Conservation (phyloP, 1,140 invertebrate genomes). For the Mercenaria mercenaria region DNA sequence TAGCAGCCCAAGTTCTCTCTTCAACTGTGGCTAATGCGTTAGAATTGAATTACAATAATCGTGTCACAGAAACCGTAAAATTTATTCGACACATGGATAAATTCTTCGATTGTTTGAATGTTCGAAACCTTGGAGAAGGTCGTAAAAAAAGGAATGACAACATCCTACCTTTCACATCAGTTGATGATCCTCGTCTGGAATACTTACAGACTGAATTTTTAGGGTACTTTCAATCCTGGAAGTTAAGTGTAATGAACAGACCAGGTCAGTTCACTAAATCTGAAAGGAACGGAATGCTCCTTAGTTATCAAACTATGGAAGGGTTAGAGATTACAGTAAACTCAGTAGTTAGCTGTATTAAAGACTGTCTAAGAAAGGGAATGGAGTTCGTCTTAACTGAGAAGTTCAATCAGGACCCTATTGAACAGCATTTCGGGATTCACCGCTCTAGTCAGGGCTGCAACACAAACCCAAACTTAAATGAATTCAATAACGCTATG, state of each 20-base stretch:
- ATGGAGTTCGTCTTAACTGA: slow-evolving; percentile 57
- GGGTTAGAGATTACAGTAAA: slow-evolving; percentile 61
- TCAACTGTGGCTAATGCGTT: slow-evolving; percentile 67
- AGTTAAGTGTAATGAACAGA: slow-evolving; percentile 26
- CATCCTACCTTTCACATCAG: slow-evolving; percentile 16
- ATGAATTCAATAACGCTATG: slow-evolving; percentile 55
- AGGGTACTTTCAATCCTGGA: slow-evolving; percentile 37
- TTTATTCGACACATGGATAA: slow-evolving; percentile 67
- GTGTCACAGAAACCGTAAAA: slow-evolving; percentile 61
- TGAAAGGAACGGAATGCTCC: slow-evolving; percentile 44
- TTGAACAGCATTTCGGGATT: slow-evolving; percentile 67
- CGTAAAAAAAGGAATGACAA: slow-evolving; percentile 53
- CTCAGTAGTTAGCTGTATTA: slow-evolving; percentile 54
- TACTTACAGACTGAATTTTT: slow-evolving; percentile 57
- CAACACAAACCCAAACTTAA: slow-evolving; percentile 61
- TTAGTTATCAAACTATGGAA: slow-evolving; percentile 61
- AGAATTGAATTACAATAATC: slow-evolving; percentile 32
- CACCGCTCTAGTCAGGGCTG: slow-evolving; percentile 31
- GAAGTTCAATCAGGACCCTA: slow-evolving; percentile 67
- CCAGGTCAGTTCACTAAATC: slow-evolving; percentile 49
- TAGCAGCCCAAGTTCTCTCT: slow-evolving; percentile 66
- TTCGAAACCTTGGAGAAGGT: slow-evolving; percentile 31
- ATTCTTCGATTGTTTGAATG: slow-evolving; percentile 74
- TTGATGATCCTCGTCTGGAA: slow-evolving; percentile 45
- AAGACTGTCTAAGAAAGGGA: slow-evolving; percentile 48